Conservation (phyloP, 2,888 invertebrate genomes). For the Esperia sulphurella region DNA sequence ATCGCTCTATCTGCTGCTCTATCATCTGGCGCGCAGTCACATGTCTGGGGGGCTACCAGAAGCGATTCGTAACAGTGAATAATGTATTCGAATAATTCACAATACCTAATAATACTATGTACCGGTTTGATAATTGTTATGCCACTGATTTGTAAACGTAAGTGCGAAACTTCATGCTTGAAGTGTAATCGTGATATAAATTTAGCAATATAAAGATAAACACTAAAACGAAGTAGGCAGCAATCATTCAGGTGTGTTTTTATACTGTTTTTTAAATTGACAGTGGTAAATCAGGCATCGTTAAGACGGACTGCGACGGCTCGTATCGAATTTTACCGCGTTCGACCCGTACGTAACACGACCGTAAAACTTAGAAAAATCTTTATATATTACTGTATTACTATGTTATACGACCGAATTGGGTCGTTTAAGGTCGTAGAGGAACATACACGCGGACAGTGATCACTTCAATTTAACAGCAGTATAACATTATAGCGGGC, state of each 20-base stretch:
- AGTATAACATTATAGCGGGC: conserved; percentile 52
- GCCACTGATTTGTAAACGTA: background rate
- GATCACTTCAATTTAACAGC: conserved; percentile 44
- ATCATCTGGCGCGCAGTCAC: conserved; percentile 71
- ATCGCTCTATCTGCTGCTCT: conserved; percentile 34
- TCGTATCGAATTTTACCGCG: conserved; percentile 72
- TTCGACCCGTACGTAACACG: conserved; percentile 54
- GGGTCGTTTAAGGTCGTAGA: conserved; percentile 28
- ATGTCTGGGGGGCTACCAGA: conserved; percentile 64
- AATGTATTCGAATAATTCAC: conserved; percentile 63
- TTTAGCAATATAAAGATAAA: conserved; percentile 48
- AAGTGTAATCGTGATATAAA: conserved; percentile 28
- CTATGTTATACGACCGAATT: conserved; percentile 37
- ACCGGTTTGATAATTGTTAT: conserved; percentile 21
- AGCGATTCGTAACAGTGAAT: conserved; percentile 74
- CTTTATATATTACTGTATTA: conserved; percentile 48
- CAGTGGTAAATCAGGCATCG: conserved; percentile 71
- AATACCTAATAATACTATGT: conserved; percentile 58
- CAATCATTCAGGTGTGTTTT: conserved; percentile 59
- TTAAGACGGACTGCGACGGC: conserved; percentile 54
- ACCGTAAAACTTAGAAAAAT: conserved; percentile 74
- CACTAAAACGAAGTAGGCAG: conserved; percentile 49
- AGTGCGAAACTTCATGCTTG: conserved; percentile 9
- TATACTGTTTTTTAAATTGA: conserved; percentile 63
- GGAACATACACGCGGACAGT: conserved; percentile 20